Percentiles rank a stretch among this genome's conserved stretches.
These are phyloP conservation scores for Phaonia tiefii DNA, from an alignment of 2,888 invertebrate genomes.

Conservation along the genomic window DNA sequence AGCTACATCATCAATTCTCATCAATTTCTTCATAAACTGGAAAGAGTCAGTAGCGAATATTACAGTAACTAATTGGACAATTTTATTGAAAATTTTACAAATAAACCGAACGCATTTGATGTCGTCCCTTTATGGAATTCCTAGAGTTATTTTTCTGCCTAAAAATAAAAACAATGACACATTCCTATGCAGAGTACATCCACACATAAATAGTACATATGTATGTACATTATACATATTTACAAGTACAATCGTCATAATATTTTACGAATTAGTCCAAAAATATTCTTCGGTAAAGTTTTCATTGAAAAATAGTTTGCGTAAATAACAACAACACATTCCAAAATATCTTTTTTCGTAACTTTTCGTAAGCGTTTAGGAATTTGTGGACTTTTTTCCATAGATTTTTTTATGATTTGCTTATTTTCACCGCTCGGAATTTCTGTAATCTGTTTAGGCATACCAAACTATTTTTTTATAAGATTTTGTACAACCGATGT, in stretches of 20 bases:
- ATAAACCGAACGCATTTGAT: too few species aligned
- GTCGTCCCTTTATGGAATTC: too few species aligned
- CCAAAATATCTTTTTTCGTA: slow-evolving; percentile 32
- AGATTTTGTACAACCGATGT: slow-evolving; percentile 22
- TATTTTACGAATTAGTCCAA: slow-evolving; percentile 54
- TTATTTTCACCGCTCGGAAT: slow-evolving; percentile 37
- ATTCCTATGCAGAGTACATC: too few species aligned
- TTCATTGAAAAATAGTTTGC: background rate
- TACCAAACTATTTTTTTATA: slow-evolving; percentile 50
- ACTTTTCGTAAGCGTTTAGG: slow-evolving; percentile 66
- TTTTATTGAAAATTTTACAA: too few species aligned
- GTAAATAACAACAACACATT: background rate
- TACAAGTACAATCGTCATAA: slow-evolving; percentile 20
- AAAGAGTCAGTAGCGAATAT: too few species aligned
- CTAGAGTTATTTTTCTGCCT: too few species aligned
- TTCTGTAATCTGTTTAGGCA: slow-evolving; percentile 55
- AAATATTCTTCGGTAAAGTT: slow-evolving; percentile 51
- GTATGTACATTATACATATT: slow-evolving; percentile 12
- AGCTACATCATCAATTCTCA: too few species aligned
- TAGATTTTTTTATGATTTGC: slow-evolving; percentile 52
- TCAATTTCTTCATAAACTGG: too few species aligned
- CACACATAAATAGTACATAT: too few species aligned
- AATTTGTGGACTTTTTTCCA: slow-evolving; percentile 57
- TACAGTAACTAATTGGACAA: too few species aligned
- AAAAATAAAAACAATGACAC: too few species aligned